phyloP scores from a whole-genome alignment of 2,797 vertebrate species.

The Coluber constrictor region DNA sequence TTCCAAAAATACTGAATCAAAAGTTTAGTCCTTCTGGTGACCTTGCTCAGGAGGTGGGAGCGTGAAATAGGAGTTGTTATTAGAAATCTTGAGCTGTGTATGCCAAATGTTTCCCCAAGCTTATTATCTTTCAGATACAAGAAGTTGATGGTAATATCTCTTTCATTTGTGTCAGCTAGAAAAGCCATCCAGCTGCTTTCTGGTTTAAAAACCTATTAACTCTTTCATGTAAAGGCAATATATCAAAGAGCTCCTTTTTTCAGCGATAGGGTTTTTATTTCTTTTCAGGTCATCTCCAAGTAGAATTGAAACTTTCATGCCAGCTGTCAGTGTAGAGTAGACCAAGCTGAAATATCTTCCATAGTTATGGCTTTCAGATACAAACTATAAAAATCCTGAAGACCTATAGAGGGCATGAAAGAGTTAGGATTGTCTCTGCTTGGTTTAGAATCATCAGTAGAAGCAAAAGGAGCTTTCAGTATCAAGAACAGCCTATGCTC shows the following conservation, averaged over 20 bases:
- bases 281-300: not conserved
- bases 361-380: not conserved
- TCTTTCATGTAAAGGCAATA: not conserved
- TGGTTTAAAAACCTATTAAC: conserved; percentile 11
- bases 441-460: not conserved
- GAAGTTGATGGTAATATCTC: not conserved
- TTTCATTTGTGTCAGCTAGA: conserved; percentile 16
- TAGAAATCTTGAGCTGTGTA: conserved; percentile 22
- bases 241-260: not conserved
- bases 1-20: not conserved
- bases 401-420: not conserved
- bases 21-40: not conserved
- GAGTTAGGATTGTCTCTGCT: not conserved
- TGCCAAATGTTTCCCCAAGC: conserved; percentile 4
- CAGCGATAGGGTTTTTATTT: not conserved
- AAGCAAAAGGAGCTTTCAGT: not conserved
- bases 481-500: not conserved
- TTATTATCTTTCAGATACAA: conserved; percentile 24
- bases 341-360: not conserved
- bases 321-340: not conserved
- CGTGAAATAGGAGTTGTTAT: conserved; percentile 9
- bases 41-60: not conserved
- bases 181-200: not conserved
- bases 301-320: not conserved
- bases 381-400: not conserved